phyloP scores from a whole-genome alignment of 2,113 vertebrate genomes.

The Python bivittatus region DNA sequence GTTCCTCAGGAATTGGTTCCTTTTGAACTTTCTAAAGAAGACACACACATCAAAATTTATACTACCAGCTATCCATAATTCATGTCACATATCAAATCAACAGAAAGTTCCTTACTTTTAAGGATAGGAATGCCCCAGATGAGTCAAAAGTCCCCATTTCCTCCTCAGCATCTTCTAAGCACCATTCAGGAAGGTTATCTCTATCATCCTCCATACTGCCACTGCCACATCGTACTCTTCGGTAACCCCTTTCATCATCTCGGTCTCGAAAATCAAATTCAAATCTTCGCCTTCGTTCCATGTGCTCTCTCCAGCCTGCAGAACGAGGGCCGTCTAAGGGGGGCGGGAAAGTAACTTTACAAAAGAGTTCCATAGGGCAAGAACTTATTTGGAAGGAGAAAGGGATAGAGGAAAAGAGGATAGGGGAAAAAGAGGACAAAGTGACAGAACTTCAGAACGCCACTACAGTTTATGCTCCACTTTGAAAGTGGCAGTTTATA shows the following conservation, averaged over 20 bases:
- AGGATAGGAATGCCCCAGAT: conserved; percentile 92
- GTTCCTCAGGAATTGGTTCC: conserved; percentile 95
- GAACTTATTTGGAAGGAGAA: conserved; percentile 12
- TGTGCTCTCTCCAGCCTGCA: conserved; percentile 92
- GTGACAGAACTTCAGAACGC: conserved; percentile 9
- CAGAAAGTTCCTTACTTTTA: conserved; percentile 80
- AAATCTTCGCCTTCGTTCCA: conserved; percentile 90
- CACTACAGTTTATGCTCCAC: background rate
- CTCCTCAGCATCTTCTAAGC: conserved; percentile 95
- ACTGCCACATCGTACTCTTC: conserved; percentile 89
- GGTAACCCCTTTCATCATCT: conserved; percentile 91
- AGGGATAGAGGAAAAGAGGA: background rate
- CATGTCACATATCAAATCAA: background rate
- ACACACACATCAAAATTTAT: background rate
- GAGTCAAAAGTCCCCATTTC: conserved; percentile 98
- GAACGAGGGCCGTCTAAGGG: conserved; percentile 83
- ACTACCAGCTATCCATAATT: rapidly evolving
- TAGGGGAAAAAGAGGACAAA: conserved; percentile 24
- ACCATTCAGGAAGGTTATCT: conserved; percentile 96
- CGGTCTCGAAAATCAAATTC: conserved; percentile 90
- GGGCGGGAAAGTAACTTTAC: conserved; percentile 58
- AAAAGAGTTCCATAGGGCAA: conserved; percentile 7
- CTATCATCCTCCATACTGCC: conserved; percentile 94
- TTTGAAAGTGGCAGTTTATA: background rate
- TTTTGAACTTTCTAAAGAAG: conserved; percentile 89